Base-by-base conservation (phyloP, 2,888 invertebrate genomes). In the Ophion ventricosus region DNA sequence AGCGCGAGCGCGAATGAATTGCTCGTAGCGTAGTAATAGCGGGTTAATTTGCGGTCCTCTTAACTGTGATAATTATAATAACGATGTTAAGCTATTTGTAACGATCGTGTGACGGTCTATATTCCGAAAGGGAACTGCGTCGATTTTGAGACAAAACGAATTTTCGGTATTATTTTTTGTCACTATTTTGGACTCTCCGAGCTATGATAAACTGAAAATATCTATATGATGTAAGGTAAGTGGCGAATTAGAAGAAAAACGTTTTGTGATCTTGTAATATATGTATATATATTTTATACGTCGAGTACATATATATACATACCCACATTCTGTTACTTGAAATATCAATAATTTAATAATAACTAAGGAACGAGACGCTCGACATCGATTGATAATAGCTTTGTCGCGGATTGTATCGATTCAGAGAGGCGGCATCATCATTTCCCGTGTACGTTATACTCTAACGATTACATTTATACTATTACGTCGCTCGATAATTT, bases 221-320 rank as follows among this genome's bases (percentile, higher is more conserved):
- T 57, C 78, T 70, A 76, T 81, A 86, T 82, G 82, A 76, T 80
- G 82, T 87, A 87, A 87, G 87, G 87, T 87, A 87, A 87, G 87
- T 87, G 87, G 80, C 74, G 83, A 82, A 83, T 77, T 40, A 35
- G 80, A 84, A 75, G 40, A 57, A 56, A 78, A 74, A 49, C 49
- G 4, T 69, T 67, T 84, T 73, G 75, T 81, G 20, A 82, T 79
- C 23, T 57, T 20, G 73, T 80, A 25, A 56, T 66, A 74, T 70
- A 82, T 75, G 70, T 81, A 43, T 77, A 69, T 61, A 20, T 57
- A 49, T 49, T 54, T 80, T 14, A 73, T 73, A 54, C 40, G 23
- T 73, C 25, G 69, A 29, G 25, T 14, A 43, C 20, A 26, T 23
- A 57, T 20, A 43, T 43, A 82, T 76, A 77, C 29, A 78, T 54